Base-by-base conservation (phyloP, 2,888 invertebrate genomes). In the Ophion costatus region DNA sequence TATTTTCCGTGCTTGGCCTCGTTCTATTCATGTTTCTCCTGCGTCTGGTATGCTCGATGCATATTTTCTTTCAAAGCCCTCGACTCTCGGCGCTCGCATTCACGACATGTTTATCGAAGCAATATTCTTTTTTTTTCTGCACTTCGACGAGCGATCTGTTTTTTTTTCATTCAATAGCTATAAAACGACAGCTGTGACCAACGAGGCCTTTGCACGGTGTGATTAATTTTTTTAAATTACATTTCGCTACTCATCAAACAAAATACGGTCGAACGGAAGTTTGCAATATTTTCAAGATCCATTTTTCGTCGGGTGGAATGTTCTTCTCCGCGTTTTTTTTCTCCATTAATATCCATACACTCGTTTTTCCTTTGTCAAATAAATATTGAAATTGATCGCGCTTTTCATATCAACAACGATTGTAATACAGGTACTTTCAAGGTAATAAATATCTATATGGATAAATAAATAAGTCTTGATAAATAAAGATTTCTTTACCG, bases 181-280 rank as follows among this genome's bases (percentile, higher is more conserved):
- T 6, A 61, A 42, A 42, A 61, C 42, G n/a, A 24, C 61, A 45
- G 4, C 61, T 42, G 63, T n/a, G 42, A 29, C 10, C 20, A 45
- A 63, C 45, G 14, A 56, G 17, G 9, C 57, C 29, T 56, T 29
- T 22, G 7, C 17, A 51, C n/a, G 38, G 10, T 51, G 7, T 67
- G 2, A 38, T 11, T 38, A 76, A 42, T 59, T 57, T 57, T 24
- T 29, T 14, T 45, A 45, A 20, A 51, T 29, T 66, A 70, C 7
- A 11, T 81, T 74, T 73, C 73, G 69, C 38, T 59, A 75, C 77
- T 74, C 63, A 64, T 24, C 29, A 29, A 51, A 81, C 74, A 75
- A 38, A 70, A 69, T 69, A 70, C 59, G 59, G 78, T 69, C 64
- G 33, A 81, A 84, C 74, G 75, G 56, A 70, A 64, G 71, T 63